A percentile compares a stretch with the other conserved stretches of the same genome.
These are phyloP conservation scores for Varanus salvator DNA, from an alignment of 2,113 vertebrate species.

Conservation along the genomic window DNA sequence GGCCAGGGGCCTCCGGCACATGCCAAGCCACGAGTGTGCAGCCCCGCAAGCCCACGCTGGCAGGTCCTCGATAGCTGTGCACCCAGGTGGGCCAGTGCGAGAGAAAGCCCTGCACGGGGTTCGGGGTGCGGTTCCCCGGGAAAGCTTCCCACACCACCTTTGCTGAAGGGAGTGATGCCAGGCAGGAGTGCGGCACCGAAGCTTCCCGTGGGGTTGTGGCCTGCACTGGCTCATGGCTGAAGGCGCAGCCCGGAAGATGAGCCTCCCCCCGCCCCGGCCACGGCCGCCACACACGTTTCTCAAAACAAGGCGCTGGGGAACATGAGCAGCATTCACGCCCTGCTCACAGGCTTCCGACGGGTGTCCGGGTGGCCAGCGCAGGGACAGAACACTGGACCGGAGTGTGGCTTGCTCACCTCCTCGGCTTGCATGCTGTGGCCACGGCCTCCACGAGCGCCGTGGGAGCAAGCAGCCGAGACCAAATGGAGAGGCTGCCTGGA, in stretches of 20 bases:
- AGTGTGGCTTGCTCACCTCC: too few relatives aligned
- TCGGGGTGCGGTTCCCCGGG: background rate
- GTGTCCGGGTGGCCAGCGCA: too few relatives aligned
- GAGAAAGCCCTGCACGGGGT: background rate
- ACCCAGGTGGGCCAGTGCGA: background rate
- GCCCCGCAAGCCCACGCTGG: background rate
- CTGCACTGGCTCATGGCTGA: background rate
- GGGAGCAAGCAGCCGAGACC: background rate
- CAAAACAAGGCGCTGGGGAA: too few relatives aligned
- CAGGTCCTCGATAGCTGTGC: background rate
- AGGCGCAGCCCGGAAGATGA: background rate
- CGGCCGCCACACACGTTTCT: too few relatives aligned
- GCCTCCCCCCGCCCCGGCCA: too few relatives aligned
- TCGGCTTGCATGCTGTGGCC: background rate
- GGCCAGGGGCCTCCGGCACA: background rate
- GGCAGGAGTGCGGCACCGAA: background rate
- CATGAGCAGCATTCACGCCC: too few relatives aligned
- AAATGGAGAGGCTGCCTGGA: background rate
- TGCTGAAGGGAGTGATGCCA: background rate
- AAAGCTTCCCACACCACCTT: background rate
- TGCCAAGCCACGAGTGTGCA: background rate
- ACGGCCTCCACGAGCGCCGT: background rate
- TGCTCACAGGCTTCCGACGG: too few relatives aligned
- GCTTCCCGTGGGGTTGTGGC: background rate
- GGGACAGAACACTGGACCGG: too few relatives aligned